Evolutionary conservation across 2,797 vertebrate genomes (phyloP).

Genomic region (Xiphophorus birchmanni): DNA sequence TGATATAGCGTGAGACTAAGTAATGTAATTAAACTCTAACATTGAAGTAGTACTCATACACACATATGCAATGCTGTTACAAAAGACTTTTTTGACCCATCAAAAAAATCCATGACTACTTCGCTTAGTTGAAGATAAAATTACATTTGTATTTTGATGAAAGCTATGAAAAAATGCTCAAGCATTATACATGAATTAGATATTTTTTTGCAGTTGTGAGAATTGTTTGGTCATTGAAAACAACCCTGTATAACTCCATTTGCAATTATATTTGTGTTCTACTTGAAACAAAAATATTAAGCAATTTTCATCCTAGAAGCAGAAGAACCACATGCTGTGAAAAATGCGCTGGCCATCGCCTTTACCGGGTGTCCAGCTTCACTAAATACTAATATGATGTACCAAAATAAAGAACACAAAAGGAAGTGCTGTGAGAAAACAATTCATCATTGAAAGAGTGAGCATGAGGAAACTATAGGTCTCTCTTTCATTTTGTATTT

Average conservation of each 20-base stretch:
- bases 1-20: not conserved
- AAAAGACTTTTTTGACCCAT: not conserved
- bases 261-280: not conserved
- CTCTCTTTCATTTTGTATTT: slow-evolving; percentile 64
- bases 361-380: slow-evolving; percentile 26
- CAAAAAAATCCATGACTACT: not conserved
- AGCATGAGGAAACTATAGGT: slow-evolving; percentile 64
- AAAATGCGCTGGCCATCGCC: slow-evolving; percentile 19
- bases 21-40: not conserved
- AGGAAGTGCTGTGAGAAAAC: slow-evolving; percentile 50
- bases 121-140: not conserved
- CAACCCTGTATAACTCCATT: not conserved
- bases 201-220: not conserved
- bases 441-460: slow-evolving; percentile 67
- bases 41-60: not conserved
- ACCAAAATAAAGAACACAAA: slow-evolving; percentile 55
- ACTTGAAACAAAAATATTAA: slow-evolving; percentile 17
- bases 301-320: slow-evolving; percentile 13
- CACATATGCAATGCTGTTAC: not conserved
- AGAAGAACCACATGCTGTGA: not conserved
- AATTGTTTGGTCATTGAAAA: not conserved
- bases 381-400: slow-evolving; percentile 38
- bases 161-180: not conserved
- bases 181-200: not conserved
- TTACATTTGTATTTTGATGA: not conserved